A percentile compares a stretch with the other conserved stretches of the same genome.
Evolutionary conservation across 2,113 vertebrate species (phyloP).

Genomic region (Sceloporus tristichus): DNA sequence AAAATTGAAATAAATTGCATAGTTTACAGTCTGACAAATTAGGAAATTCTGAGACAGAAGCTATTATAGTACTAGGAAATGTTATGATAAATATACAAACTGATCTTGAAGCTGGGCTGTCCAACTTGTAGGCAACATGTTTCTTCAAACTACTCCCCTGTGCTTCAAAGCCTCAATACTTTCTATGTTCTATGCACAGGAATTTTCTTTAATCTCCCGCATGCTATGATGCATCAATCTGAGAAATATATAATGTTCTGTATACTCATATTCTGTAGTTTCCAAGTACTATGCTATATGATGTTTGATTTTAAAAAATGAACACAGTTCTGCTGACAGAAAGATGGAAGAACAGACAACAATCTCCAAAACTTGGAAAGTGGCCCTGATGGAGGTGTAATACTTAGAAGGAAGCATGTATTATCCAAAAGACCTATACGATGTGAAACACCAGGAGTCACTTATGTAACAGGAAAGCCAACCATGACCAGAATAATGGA

Average conservation of each 20-base stretch:
- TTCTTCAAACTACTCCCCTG: neutral
- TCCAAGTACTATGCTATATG: neutral
- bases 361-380: neutral
- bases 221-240: neutral
- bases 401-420: neutral
- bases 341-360: neutral
- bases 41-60: conserved; percentile 4
- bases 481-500: too few relatives aligned
- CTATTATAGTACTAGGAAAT: neutral
- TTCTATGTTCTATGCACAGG: neutral
- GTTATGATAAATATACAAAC: neutral
- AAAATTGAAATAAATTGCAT: conserved; percentile 1
- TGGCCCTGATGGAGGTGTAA: neutral
- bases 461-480: neutral
- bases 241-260: neutral
- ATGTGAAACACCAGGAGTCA: neutral
- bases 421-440: neutral
- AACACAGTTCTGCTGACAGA: neutral
- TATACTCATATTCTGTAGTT: neutral
- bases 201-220: neutral
- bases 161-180: neutral
- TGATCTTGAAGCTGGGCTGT: neutral
- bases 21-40: neutral
- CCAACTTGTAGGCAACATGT: neutral
- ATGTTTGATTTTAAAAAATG: neutral